A percentile compares a stretch with the other conserved stretches of the same genome.
Conservation (phyloP, 2,113 vertebrate genomes). For the Gymnorhina tibicen region DNA sequence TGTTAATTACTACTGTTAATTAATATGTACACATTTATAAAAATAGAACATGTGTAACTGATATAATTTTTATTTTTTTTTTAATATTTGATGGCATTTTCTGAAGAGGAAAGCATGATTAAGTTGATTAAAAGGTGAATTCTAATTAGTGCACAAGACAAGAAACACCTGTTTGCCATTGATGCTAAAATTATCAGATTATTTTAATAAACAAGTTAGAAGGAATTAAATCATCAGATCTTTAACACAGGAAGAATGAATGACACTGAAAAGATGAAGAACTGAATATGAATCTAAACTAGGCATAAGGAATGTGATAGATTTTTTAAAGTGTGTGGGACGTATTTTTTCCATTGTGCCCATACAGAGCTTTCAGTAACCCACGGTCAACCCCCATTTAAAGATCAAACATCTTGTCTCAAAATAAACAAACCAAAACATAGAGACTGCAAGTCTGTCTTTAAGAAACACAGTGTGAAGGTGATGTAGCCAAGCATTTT, state of each 20-base stretch:
- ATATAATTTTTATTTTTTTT: neutral
- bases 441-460: neutral
- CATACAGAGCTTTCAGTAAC: neutral
- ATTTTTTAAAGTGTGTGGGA: neutral
- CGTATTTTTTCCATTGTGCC: neutral
- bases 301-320: neutral
- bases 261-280: neutral
- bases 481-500: neutral
- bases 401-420: conserved; percentile 6
- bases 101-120: conserved; percentile 58
- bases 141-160: neutral
- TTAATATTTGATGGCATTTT: conserved; percentile 38
- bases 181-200: neutral
- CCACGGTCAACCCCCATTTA: neutral
- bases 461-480: neutral
- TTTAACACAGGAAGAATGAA: neutral
- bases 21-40: neutral
- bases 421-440: neutral
- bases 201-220: neutral
- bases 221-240: neutral
- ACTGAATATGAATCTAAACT: neutral
- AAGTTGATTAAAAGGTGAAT: conserved; percentile 54
- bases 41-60: conserved; percentile 27
- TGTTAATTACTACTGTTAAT: neutral
- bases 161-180: neutral